A percentile compares a stretch with the other conserved stretches of the same genome.
Conservation (phyloP, 2,888 invertebrate genomes). For the Drosophila borborema region DNA sequence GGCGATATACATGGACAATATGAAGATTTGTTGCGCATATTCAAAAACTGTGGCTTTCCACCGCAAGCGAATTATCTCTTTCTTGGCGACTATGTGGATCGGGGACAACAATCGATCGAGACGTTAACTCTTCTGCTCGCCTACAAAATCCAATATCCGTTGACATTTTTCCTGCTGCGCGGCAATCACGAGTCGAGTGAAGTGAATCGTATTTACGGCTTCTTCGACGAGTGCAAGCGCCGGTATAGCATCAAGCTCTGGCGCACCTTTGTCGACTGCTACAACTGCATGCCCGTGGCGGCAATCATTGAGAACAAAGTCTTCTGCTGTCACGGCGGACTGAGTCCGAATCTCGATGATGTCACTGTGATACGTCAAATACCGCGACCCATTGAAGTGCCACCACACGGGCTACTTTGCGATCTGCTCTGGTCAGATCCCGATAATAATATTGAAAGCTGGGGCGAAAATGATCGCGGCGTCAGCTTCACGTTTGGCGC, state of each 20-base stretch:
- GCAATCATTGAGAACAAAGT: slow-evolving; percentile 35
- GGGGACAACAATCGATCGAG: slow-evolving; percentile 31
- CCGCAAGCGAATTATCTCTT: slow-evolving; percentile 31
- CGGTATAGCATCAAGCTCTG: slow-evolving; percentile 38
- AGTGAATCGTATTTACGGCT: slow-evolving; percentile 36
- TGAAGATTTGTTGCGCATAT: slow-evolving; percentile 35
- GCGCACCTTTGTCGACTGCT: slow-evolving; percentile 43
- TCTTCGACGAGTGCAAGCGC: slow-evolving; percentile 44
- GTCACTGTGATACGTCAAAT: slow-evolving; percentile 19
- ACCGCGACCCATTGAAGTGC: slow-evolving; percentile 27
- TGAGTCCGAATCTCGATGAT: slow-evolving; percentile 22
- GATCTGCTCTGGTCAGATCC: slow-evolving; percentile 45
- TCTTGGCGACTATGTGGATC: slow-evolving; percentile 47
- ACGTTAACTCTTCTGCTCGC: slow-evolving; percentile 38
- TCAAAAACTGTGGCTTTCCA: slow-evolving; percentile 25
- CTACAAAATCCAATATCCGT: slow-evolving; percentile 31
- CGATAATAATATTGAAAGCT: background rate
- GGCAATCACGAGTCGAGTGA: slow-evolving; percentile 41
- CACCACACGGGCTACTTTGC: slow-evolving; percentile 26
- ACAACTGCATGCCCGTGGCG: slow-evolving; percentile 42
- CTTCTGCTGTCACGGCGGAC: slow-evolving; percentile 47
- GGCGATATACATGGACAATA: slow-evolving; percentile 46
- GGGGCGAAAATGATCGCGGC: slow-evolving; percentile 29
- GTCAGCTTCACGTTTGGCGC: slow-evolving; percentile 27
- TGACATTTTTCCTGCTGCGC: slow-evolving; percentile 27